Evolutionary conservation across 92 coral and sea anemone species (phyloP).

Genomic region (Actinostola sp.): DNA sequence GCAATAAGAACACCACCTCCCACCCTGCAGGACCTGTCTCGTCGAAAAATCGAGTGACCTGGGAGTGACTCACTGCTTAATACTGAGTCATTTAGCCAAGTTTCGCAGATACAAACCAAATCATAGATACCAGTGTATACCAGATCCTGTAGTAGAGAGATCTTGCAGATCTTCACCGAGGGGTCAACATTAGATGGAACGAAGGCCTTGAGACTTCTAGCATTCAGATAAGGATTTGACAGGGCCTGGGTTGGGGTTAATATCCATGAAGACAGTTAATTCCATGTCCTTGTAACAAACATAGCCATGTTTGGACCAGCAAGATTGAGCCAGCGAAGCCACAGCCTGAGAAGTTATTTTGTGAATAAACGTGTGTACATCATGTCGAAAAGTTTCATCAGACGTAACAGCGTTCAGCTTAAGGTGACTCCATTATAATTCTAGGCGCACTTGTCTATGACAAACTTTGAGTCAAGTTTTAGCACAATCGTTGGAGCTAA

Average conservation of each 20-base stretch:
- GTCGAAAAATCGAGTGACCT: slow-evolving; percentile 14
- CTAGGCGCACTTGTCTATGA: too few relatives aligned
- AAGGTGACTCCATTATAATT: too few relatives aligned
- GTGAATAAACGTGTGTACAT: too few relatives aligned
- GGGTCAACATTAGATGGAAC: slow-evolving; percentile 26
- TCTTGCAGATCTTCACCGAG: slow-evolving; percentile 47
- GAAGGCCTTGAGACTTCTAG: slow-evolving; percentile 61
- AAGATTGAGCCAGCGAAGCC: too few relatives aligned
- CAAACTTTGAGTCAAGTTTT: too few relatives aligned
- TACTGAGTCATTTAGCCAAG: slow-evolving; percentile 60
- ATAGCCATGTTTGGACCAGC: slow-evolving; percentile 13
- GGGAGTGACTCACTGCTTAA: slow-evolving; percentile 42
- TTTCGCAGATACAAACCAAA: slow-evolving; percentile 48
- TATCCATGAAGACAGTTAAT: slow-evolving; percentile 27
- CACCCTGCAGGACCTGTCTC: slow-evolving; percentile 7
- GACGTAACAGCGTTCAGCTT: too few relatives aligned
- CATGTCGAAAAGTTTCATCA: too few relatives aligned
- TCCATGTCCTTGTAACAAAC: slow-evolving; percentile 32
- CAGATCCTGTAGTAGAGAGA: slow-evolving; percentile 42
- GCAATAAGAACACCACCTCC: slow-evolving; percentile 61
- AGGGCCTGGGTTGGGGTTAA: slow-evolving; percentile 38
- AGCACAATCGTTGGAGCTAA: too few relatives aligned
- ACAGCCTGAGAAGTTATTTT: too few relatives aligned
- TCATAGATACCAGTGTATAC: slow-evolving; percentile 48
- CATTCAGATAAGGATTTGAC: slow-evolving; percentile 50